Conservation (phyloP, 1,140 invertebrate species). For the Drosophila jambulina region DNA sequence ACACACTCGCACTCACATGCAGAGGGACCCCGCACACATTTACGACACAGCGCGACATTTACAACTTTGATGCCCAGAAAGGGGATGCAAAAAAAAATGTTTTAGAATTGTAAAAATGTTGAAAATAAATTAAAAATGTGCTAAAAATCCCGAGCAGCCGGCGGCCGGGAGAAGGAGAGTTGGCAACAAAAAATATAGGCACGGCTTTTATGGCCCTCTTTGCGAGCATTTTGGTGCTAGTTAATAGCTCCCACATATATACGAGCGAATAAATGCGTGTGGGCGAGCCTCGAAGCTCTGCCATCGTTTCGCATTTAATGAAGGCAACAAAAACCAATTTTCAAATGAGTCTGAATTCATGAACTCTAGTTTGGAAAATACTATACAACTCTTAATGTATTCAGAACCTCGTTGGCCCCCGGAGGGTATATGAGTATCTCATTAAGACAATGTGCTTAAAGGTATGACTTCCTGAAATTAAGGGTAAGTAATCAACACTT, state of each 20-base stretch:
- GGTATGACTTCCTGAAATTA: conserved; percentile 1
- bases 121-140: conserved; percentile 82
- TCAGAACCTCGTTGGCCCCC: neutral
- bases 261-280: conserved; percentile 35
- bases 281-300: conserved; percentile 26
- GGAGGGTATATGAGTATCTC: neutral
- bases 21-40: conserved; percentile 40
- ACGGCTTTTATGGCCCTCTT: conserved; percentile 52
- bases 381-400: neutral
- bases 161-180: neutral
- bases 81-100: conserved; percentile 56
- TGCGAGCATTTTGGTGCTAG: conserved; percentile 66
- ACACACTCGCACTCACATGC: conserved; percentile 10
- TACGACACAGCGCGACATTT: conserved; percentile 81
- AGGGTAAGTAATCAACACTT: conserved; percentile 1
- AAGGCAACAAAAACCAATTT: conserved; percentile 44
- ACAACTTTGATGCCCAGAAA: conserved; percentile 80
- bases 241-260: conserved; percentile 43
- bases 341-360: conserved; percentile 13
- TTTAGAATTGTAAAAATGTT: conserved; percentile 79
- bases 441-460: neutral
- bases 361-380: conserved; percentile 7
- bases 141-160: conserved; percentile 65
- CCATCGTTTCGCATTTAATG: conserved; percentile 41
- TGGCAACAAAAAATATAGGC: conserved; percentile 15